These are phyloP conservation scores for Thomomys bottae DNA, from an alignment of 2,113 vertebrate species.

Conservation along the genomic window DNA sequence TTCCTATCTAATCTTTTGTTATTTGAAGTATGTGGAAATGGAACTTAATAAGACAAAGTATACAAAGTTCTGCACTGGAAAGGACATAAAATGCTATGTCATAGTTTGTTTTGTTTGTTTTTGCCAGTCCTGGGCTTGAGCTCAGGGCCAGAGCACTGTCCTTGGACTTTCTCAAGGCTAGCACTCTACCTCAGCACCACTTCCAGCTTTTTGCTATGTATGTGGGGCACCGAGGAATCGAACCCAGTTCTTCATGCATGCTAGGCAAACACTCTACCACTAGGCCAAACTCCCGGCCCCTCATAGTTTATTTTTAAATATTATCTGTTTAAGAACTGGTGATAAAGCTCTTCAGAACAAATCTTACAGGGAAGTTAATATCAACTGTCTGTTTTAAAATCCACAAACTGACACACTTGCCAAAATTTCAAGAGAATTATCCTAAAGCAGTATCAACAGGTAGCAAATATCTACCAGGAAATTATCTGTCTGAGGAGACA, in stretches of 20 bases:
- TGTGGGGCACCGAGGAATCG: too few species aligned
- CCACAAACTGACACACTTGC: background rate
- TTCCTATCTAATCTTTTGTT: background rate
- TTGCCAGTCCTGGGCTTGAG: too few species aligned
- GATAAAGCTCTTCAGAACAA: background rate
- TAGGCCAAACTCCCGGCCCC: too few species aligned
- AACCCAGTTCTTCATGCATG: too few species aligned
- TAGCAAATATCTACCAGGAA: background rate
- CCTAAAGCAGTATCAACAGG: background rate
- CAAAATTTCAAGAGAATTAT: background rate
- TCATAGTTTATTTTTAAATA: conserved; percentile 11
- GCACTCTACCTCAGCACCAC: too few species aligned
- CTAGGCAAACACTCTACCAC: too few species aligned
- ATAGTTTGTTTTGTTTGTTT: too few species aligned
- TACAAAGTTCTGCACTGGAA: background rate
- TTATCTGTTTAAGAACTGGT: background rate
- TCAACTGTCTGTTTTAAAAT: background rate
- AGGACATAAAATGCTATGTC: background rate
- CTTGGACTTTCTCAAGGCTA: too few species aligned
- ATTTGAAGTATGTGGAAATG: background rate
- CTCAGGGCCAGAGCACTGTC: too few species aligned
- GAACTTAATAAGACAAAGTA: background rate
- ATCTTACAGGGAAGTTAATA: background rate
- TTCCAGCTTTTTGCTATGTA: too few species aligned
- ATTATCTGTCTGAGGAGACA: too few species aligned